These are phyloP conservation scores for Drosophila grimshawi DNA, from an alignment of 1,140 invertebrate genomes.

Conservation along the genomic window DNA sequence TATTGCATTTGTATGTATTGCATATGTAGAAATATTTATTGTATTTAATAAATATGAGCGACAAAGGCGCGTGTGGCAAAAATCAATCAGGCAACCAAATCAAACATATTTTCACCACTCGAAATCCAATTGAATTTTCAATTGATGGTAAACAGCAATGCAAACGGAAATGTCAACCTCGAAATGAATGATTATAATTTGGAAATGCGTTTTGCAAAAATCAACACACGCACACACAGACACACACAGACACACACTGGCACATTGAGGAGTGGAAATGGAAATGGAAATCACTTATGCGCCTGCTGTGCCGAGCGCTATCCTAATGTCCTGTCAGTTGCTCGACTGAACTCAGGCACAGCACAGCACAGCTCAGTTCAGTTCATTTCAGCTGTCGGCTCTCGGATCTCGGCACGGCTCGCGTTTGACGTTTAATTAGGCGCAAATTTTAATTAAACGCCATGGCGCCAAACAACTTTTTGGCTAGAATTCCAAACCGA, in stretches of 20 bases:
- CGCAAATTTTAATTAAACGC: slow-evolving; percentile 78
- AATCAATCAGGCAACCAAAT: slow-evolving; percentile 50
- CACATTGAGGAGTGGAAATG: slow-evolving; percentile 14
- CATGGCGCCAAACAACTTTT: slow-evolving; percentile 63
- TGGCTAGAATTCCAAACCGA: slow-evolving; percentile 47
- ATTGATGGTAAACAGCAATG: slow-evolving; percentile 48
- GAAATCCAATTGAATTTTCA: slow-evolving; percentile 59
- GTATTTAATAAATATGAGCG: background rate
- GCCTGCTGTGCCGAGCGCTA: slow-evolving; percentile 32
- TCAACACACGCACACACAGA: slow-evolving; percentile 4
- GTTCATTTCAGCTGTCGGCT: background rate
- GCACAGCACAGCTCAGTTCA: too few relatives aligned
- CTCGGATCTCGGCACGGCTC: slow-evolving; percentile 25
- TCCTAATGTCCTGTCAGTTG: slow-evolving; percentile 51
- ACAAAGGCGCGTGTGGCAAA: background rate
- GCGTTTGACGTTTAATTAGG: slow-evolving; percentile 74
- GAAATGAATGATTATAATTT: slow-evolving; percentile 35
- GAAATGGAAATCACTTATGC: slow-evolving; percentile 65
- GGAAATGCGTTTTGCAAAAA: slow-evolving; percentile 5
- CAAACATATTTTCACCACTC: slow-evolving; percentile 21
- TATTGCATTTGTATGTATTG: background rate
- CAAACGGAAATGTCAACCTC: slow-evolving; percentile 20
- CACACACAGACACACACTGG: background rate
- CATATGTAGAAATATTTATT: background rate
- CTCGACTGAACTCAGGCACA: background rate